Percentiles rank a stretch among this genome's conserved stretches.
Evolutionary conservation across 1,140 invertebrate genomes (phyloP).

Genomic region (Drosophila sp.): DNA sequence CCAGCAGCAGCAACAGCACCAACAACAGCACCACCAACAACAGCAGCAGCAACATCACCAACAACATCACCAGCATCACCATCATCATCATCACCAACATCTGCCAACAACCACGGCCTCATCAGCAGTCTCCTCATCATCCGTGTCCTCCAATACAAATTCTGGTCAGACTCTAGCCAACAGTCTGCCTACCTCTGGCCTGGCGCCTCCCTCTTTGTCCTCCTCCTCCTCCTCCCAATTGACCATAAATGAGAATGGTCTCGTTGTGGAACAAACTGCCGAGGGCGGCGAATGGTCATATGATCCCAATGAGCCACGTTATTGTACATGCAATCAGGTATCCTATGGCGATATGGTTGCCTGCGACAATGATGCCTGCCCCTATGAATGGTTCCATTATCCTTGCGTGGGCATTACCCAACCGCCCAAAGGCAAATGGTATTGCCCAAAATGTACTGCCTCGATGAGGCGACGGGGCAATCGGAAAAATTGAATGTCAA

Average conservation of each 20-base stretch:
- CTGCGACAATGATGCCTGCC: conserved; percentile 98
- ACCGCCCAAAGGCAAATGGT: conserved; percentile 99
- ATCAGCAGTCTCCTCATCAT: background rate
- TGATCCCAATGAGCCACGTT: conserved; percentile 96
- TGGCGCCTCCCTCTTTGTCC: conserved; percentile 45
- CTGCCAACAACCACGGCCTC: background rate
- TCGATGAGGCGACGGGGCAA: conserved; percentile 93
- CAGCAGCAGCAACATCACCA: too few relatives aligned
- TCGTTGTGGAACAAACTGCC: conserved; percentile 84
- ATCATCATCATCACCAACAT: background rate
- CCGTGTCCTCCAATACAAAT: conserved; percentile 1
- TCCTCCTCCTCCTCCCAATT: conserved; percentile 53
- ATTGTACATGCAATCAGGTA: conserved; percentile 98
- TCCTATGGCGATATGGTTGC: conserved; percentile 99
- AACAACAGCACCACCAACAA: background rate
- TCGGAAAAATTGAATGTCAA: conserved; percentile 86
- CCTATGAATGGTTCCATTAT: conserved; percentile 99
- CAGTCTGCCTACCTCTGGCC: conserved; percentile 32
- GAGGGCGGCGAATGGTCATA: conserved; percentile 91
- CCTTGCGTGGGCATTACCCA: conserved; percentile 97
- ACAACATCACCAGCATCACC: background rate
- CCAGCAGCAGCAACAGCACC: background rate
- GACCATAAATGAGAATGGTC: conserved; percentile 66
- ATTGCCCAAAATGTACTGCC: conserved; percentile 96
- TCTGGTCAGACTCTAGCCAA: conserved; percentile 10